Evolutionary conservation across 2,797 vertebrate species (phyloP).

Genomic region (Phoeniculus purpureus): DNA sequence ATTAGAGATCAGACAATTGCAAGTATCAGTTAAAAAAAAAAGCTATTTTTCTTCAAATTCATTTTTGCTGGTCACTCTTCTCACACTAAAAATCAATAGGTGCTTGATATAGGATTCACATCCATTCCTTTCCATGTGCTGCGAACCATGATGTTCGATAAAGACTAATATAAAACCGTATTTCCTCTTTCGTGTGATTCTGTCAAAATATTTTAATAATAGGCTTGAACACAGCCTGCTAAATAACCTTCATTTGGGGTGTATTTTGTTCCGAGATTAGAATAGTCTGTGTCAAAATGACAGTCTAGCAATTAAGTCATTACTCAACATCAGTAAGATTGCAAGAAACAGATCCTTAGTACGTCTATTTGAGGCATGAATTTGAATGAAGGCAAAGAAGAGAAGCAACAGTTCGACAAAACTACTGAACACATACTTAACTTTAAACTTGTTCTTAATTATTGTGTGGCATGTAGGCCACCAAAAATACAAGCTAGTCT

Average conservation of each 20-base stretch:
- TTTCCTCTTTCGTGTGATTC: slow-evolving; percentile 27
- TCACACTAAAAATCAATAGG: slow-evolving; percentile 16
- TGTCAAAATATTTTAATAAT: slow-evolving; percentile 48
- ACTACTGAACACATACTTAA: neutral
- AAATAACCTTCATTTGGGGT: neutral
- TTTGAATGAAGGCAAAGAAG: slow-evolving; percentile 20
- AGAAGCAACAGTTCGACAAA: slow-evolving; percentile 3
- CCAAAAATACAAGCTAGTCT: neutral
- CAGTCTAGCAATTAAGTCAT: slow-evolving; percentile 38
- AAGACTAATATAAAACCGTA: slow-evolving; percentile 21
- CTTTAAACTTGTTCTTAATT: slow-evolving; percentile 12
- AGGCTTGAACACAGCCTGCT: neutral
- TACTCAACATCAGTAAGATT: neutral
- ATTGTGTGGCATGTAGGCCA: neutral
- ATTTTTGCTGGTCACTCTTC: slow-evolving; percentile 49
- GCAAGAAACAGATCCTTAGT: neutral
- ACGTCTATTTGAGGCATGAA: neutral
- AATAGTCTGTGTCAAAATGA: neutral
- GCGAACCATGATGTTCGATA: neutral
- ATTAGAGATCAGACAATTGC: slow-evolving; percentile 52
- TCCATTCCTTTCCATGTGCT: neutral
- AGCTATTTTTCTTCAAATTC: slow-evolving; percentile 32
- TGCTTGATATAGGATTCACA: neutral
- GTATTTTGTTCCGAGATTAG: neutral
- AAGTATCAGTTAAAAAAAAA: slow-evolving; percentile 40